Evolutionary conservation across 2,797 vertebrate genomes (phyloP).

Genomic region (Salarias fasciatus): DNA sequence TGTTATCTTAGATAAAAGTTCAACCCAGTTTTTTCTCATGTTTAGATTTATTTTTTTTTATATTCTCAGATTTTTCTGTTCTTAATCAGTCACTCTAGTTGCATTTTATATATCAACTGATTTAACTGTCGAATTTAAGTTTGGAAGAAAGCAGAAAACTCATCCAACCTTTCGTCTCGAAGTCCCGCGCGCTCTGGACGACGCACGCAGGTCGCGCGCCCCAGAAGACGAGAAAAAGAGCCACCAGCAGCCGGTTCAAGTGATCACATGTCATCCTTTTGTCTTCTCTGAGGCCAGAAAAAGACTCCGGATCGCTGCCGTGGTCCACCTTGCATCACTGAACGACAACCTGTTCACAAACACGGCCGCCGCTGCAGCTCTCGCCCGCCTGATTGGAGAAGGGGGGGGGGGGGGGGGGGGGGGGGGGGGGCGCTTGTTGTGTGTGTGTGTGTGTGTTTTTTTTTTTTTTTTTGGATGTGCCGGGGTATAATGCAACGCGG

Average conservation of each 20-base stretch:
- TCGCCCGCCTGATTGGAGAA: not conserved
- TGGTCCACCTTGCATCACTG: conserved; percentile 60
- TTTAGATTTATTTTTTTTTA: too few species aligned
- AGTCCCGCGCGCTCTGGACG: conserved; percentile 41
- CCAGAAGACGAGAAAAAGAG: conserved; percentile 49
- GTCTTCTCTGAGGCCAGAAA: conserved; percentile 47
- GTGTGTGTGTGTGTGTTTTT: not conserved
- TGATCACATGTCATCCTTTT: conserved; percentile 74
- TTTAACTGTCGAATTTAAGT: not conserved
- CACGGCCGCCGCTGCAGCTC: conserved; percentile 19
- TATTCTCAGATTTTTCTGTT: not conserved
- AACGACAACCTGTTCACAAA: conserved; percentile 30
- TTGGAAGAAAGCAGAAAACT: not conserved
- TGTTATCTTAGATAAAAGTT: too few species aligned
- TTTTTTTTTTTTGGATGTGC: conserved; percentile 59
- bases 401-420: too few species aligned
- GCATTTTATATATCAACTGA: not conserved
- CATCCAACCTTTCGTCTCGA: conserved; percentile 78
- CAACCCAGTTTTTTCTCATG: not conserved
- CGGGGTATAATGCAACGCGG: conserved; percentile 56
- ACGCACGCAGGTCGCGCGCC: conserved; percentile 4
- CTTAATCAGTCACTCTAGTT: not conserved
- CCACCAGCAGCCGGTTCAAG: conserved; percentile 54
- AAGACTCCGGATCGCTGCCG: conserved; percentile 15
- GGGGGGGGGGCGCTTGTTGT: conserved; percentile 44